Percentiles rank a stretch among this genome's conserved stretches.
phyloP scores from a whole-genome alignment of 2,797 vertebrate species.

The Philypnodon macrostomus region DNA sequence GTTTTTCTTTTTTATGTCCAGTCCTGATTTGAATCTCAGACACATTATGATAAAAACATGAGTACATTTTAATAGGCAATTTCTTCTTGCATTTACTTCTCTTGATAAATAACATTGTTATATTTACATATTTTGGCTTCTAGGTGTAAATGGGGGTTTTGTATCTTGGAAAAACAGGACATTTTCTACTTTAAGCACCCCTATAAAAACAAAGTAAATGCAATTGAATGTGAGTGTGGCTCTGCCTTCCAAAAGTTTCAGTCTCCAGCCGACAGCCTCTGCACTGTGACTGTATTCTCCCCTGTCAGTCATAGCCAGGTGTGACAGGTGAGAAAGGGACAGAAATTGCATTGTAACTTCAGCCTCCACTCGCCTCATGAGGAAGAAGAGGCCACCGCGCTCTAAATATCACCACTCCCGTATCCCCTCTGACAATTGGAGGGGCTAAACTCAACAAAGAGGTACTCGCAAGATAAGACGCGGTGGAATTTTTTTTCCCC shows the following conservation, averaged over 20 bases:
- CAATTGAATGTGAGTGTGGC: slow-evolving; percentile 8
- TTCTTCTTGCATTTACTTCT: not conserved
- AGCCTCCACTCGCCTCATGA: slow-evolving; percentile 29
- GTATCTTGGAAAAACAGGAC: not conserved
- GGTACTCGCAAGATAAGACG: not conserved
- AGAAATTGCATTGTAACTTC: slow-evolving; percentile 52
- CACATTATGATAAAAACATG: not conserved
- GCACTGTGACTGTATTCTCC: slow-evolving; percentile 13
- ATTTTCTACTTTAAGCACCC: not conserved
- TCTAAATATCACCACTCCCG: slow-evolving; percentile 32
- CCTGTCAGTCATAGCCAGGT: slow-evolving; percentile 54
- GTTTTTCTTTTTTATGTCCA: too few relatives aligned
- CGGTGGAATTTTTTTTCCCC: not conserved
- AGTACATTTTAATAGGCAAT: too few relatives aligned
- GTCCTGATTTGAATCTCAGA: too few relatives aligned
- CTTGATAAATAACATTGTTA: not conserved
- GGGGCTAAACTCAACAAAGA: slow-evolving; percentile 22
- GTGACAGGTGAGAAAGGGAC: slow-evolving; percentile 61
- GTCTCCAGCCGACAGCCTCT: slow-evolving; percentile 26
- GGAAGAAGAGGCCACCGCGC: slow-evolving; percentile 29
- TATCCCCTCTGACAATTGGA: slow-evolving; percentile 13
- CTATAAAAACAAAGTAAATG: slow-evolving; percentile 6
- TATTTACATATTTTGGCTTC: not conserved
- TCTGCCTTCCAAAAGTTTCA: slow-evolving; percentile 12
- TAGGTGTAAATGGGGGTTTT: not conserved